Percentiles rank a stretch among this genome's conserved stretches.
These are phyloP conservation scores for Australoheros scitulus DNA, from an alignment of 2,113 vertebrate genomes.

Conservation along the genomic window DNA sequence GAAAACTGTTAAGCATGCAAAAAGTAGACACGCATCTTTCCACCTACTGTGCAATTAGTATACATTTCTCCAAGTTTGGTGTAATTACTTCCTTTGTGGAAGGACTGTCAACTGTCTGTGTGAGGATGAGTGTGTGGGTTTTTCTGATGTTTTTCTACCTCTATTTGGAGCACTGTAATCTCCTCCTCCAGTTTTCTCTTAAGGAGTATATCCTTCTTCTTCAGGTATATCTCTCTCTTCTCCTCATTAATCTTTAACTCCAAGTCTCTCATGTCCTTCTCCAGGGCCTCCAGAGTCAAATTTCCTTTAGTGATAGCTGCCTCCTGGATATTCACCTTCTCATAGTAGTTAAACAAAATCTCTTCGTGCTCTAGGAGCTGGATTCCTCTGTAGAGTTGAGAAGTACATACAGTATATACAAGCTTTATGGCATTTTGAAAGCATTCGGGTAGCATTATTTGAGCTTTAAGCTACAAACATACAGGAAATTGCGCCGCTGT, in stretches of 20 bases:
- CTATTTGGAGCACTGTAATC: conserved; percentile 80
- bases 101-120: neutral
- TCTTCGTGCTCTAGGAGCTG: conserved; percentile 89
- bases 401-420: neutral
- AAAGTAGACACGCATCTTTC: neutral
- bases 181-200: conserved; percentile 81
- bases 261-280: conserved; percentile 85
- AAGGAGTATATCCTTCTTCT: conserved; percentile 72
- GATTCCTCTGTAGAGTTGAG: conserved; percentile 76
- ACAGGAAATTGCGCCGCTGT: conserved; percentile 84
- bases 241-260: conserved; percentile 83
- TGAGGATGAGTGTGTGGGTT: conserved; percentile 1
- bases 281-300: conserved; percentile 79
- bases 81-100: conserved; percentile 1
- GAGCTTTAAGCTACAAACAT: neutral
- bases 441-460: neutral
- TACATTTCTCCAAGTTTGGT: neutral
- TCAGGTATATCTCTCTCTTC: conserved; percentile 79
- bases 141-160: conserved; percentile 78
- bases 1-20: neutral
- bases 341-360: conserved; percentile 84
- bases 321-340: conserved; percentile 86
- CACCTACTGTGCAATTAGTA: conserved; percentile 25
- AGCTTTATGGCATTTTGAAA: neutral
- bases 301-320: conserved; percentile 79